A percentile compares a stretch with the other conserved stretches of the same genome.
These are phyloP conservation scores for Lepidocyrtoides sp. DNA, from an alignment of 2,888 invertebrate genomes.

Conservation along the genomic window DNA sequence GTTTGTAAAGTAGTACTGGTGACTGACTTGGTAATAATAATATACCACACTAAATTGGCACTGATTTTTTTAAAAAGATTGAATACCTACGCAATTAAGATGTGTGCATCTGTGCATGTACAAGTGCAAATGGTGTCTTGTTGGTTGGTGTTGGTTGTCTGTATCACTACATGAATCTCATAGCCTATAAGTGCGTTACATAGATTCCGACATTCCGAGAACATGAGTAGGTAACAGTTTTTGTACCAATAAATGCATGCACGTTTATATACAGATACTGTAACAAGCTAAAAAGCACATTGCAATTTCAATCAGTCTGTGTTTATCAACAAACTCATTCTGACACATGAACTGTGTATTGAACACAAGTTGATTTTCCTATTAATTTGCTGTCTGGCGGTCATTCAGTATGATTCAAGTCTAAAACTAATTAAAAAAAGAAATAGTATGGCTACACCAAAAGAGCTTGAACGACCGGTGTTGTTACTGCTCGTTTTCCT, in stretches of 20 bases:
- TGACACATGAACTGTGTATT: background rate
- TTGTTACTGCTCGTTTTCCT: background rate
- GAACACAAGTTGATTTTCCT: background rate
- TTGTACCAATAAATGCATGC: too few relatives aligned
- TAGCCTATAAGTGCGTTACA: background rate
- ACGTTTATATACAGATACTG: background rate
- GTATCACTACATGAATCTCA: background rate
- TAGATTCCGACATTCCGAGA: too few relatives aligned
- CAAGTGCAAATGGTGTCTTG: background rate
- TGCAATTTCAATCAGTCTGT: conserved; percentile 42
- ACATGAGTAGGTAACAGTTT: too few relatives aligned
- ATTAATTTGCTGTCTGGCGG: background rate
- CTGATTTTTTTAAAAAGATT: conserved; percentile 30
- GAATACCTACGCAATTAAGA: background rate
- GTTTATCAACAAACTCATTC: conserved; percentile 55
- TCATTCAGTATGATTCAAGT: background rate
- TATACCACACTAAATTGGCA: background rate
- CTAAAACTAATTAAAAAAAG: background rate
- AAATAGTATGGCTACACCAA: background rate
- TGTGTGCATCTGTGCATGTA: background rate
- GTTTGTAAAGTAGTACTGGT: too few relatives aligned
- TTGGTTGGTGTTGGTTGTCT: too few relatives aligned
- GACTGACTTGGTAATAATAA: too few relatives aligned
- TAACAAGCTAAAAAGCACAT: conserved; percentile 13
- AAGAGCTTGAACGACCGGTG: background rate